phyloP scores from a whole-genome alignment of 1,140 invertebrate species.

The Micrasema longulum region DNA sequence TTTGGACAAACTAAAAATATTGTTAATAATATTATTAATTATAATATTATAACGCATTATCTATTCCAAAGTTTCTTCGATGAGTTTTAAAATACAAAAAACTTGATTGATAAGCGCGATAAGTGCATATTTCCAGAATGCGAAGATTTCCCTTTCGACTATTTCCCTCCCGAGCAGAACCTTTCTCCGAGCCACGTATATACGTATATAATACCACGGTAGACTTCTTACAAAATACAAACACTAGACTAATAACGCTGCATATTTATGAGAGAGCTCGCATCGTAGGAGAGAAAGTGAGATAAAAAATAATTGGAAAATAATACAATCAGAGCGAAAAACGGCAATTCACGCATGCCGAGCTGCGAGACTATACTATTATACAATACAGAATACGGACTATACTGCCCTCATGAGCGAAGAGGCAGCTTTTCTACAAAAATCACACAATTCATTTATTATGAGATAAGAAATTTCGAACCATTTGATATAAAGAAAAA shows the following conservation, averaged over 20 bases:
- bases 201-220: neutral
- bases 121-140: constrained; percentile 6
- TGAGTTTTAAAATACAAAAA: too few species aligned
- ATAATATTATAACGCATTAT: too few species aligned
- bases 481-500: too few species aligned
- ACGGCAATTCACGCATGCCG: constrained; percentile 40
- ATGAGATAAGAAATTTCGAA: too few species aligned
- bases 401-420: too few species aligned
- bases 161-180: constrained; percentile 15
- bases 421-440: too few species aligned
- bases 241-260: constrained; percentile 24
- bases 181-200: constrained; percentile 16
- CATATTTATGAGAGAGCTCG: constrained; percentile 45
- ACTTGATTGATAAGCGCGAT: too few species aligned
- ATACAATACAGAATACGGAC: too few species aligned
- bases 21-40: too few species aligned
- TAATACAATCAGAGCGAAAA: constrained; percentile 50
- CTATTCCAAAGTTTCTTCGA: too few species aligned
- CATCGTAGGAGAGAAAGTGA: constrained; percentile 47
- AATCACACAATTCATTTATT: too few species aligned
- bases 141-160: constrained; percentile 25
- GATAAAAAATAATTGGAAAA: constrained; percentile 51
- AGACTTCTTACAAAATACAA: constrained; percentile 26
- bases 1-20: too few species aligned
- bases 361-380: constrained; percentile 10